phyloP scores from a whole-genome alignment of 2,113 vertebrate species.

The Nibea albiflora region DNA sequence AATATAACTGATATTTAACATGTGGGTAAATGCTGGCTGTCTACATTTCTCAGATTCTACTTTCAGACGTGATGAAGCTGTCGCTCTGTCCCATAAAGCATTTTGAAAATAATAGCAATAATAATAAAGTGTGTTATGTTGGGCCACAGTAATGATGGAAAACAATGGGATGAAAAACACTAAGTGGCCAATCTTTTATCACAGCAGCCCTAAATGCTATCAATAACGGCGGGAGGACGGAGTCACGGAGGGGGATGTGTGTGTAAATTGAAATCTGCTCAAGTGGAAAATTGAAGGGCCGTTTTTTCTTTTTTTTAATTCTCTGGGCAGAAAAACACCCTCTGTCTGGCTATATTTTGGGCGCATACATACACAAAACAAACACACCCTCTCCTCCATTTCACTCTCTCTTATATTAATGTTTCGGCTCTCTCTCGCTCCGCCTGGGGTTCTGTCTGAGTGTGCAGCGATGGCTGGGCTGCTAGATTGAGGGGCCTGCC shows the following conservation, averaged over 20 bases:
- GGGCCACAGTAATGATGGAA: slow-evolving; percentile 25
- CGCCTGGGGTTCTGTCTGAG: slow-evolving; percentile 38
- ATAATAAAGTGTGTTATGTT: no score
- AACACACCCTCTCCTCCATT: slow-evolving; percentile 52
- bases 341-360: slow-evolving; percentile 46
- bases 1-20: no score
- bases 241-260: slow-evolving; percentile 53
- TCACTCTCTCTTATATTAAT: slow-evolving; percentile 42
- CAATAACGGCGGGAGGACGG: slow-evolving; percentile 66
- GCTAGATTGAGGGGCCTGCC: slow-evolving; percentile 60
- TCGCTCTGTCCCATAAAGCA: no score
- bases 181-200: slow-evolving; percentile 67
- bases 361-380: slow-evolving; percentile 53
- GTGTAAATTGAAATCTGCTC: slow-evolving; percentile 78
- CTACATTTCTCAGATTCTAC: no score
- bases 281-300: slow-evolving; percentile 80
- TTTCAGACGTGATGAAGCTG: no score
- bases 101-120: no score
- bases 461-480: slow-evolving; percentile 15
- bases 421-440: slow-evolving; percentile 6
- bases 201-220: slow-evolving; percentile 69
- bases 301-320: slow-evolving; percentile 55
- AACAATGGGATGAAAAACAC: slow-evolving; percentile 50
- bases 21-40: no score
- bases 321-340: slow-evolving; percentile 53